Evolutionary conservation across 64 coral and sea anemone species (phyloP).

Genomic region (Pocillopora damicornis): DNA sequence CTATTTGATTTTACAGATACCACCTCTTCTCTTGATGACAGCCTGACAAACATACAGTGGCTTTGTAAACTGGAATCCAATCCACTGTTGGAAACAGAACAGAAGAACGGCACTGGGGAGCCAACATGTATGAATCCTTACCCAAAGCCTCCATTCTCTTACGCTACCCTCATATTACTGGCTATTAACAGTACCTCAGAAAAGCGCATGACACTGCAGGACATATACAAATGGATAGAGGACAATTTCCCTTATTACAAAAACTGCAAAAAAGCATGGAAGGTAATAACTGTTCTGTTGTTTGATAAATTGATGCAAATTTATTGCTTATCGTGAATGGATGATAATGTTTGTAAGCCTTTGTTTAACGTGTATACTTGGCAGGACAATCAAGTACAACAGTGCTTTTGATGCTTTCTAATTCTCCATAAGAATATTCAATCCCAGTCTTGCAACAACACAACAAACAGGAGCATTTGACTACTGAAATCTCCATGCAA

Average conservation of each 20-base stretch:
- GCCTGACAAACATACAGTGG: conserved; percentile 99
- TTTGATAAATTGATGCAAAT: neutral
- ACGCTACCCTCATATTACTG: conserved; percentile 89
- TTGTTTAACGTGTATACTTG: no score
- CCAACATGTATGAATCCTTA: conserved; percentile 63
- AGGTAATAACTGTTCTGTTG: conserved; percentile 39
- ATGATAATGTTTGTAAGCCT: no score
- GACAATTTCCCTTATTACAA: conserved; percentile 87
- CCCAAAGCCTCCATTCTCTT: conserved; percentile 86
- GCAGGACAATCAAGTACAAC: no score
- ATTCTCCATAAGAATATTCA: no score
- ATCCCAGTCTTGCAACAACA: no score
- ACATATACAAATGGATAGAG: conserved; percentile 96
- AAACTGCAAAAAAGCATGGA: conserved; percentile 97
- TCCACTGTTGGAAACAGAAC: conserved; percentile 41
- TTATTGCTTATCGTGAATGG: neutral
- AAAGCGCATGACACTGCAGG: conserved; percentile 94
- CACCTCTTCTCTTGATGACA: conserved; percentile 73
- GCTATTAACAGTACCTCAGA: conserved; percentile 93
- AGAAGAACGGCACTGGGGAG: neutral
- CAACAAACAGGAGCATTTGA: no score
- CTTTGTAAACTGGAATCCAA: conserved; percentile 80
- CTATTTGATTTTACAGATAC: conserved; percentile 27
- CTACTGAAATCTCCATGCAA: no score
- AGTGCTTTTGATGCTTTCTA: no score